These are phyloP conservation scores for Sepioteuthis lessoniana DNA, from an alignment of 2,888 invertebrate genomes.

Conservation along the genomic window DNA sequence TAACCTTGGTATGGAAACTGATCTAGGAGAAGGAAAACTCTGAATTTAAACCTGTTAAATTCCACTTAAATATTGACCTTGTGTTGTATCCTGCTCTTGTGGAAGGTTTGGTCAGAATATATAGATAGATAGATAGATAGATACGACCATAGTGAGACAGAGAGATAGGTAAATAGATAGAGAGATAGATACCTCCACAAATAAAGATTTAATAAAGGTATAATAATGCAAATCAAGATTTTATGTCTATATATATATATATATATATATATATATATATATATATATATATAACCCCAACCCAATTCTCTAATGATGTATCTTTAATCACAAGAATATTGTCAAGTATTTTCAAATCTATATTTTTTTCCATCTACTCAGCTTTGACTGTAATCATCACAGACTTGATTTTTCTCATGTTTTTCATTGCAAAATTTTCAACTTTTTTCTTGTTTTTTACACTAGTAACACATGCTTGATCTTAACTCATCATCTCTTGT, in stretches of 20 bases:
- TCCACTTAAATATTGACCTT: no score
- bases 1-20: no score
- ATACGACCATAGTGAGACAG: no score
- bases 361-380: not conserved
- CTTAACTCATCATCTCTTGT: not conserved
- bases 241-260: not conserved
- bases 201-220: no score
- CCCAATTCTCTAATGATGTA: not conserved
- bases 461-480: not conserved
- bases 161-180: no score
- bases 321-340: slow-evolving; percentile 33
- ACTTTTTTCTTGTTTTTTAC: not conserved
- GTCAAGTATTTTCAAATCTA: not conserved
- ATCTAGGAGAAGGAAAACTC: no score
- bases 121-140: no score
- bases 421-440: not conserved
- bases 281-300: not conserved
- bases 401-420: not conserved
- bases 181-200: no score
- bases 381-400: slow-evolving; percentile 12
- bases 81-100: no score
- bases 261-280: not conserved
- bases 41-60: no score
- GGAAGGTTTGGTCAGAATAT: no score
- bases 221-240: no score